Conservation (phyloP, 2,888 invertebrate species). For the Miltochrista miniata region DNA sequence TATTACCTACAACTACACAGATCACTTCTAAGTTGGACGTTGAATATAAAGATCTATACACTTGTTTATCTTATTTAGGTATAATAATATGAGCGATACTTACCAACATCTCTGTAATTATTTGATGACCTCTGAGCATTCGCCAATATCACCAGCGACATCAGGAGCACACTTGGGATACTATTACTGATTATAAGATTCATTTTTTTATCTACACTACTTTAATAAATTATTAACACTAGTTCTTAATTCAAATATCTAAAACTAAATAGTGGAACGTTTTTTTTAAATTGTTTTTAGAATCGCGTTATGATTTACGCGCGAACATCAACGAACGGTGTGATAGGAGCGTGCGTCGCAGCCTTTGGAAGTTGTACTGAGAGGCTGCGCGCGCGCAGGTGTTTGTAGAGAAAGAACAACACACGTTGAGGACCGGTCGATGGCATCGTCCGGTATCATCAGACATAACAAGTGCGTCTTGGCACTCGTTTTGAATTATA, state of each 20-base stretch:
- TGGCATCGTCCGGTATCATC: slow-evolving; percentile 45
- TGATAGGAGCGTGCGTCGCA: slow-evolving; percentile 61
- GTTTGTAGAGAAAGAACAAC: slow-evolving; percentile 57
- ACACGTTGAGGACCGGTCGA: slow-evolving; percentile 57
- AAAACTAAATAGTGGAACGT: slow-evolving; percentile 10
- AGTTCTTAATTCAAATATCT: slow-evolving; percentile 6
- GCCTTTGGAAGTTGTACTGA: slow-evolving; percentile 67
- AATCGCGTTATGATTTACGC: slow-evolving; percentile 70
- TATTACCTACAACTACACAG: too few species aligned
- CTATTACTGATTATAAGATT: slow-evolving; percentile 61
- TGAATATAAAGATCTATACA: too few species aligned
- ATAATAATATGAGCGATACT: too few species aligned
- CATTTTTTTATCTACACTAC: slow-evolving; percentile 46
- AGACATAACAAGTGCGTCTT: slow-evolving; percentile 31
- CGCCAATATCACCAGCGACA: slow-evolving; percentile 69
- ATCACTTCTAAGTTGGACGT: too few species aligned
- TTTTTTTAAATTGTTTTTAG: slow-evolving; percentile 45
- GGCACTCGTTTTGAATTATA: slow-evolving; percentile 9
- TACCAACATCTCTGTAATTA: slow-evolving; percentile 70
- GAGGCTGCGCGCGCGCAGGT: slow-evolving; percentile 55
- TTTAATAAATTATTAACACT: slow-evolving; percentile 1
- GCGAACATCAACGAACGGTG: slow-evolving; percentile 52
- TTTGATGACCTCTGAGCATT: slow-evolving; percentile 73
- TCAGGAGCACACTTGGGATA: slow-evolving; percentile 68
- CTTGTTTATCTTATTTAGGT: too few species aligned